Base-by-base conservation (phyloP, 30 jellyfish, hydroid and myxozoan species). In the Clytia hemisphaerica region DNA sequence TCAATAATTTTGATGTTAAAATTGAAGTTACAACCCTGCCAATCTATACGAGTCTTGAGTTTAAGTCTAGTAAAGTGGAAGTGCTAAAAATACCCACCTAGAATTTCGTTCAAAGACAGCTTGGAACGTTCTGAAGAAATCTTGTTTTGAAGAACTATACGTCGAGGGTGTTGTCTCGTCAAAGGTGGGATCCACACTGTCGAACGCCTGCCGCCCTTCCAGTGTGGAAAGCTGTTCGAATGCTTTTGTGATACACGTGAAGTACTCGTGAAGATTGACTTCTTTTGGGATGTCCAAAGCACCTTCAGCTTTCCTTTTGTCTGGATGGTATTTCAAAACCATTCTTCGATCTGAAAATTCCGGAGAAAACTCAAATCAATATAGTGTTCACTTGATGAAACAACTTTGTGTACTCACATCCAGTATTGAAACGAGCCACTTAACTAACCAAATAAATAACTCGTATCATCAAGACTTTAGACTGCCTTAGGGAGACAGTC, bases 301-400 rank as follows among this genome's bases (percentile, higher is more conserved):
- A 21, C 42, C 67, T 29, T 73, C 69, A 37, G 35, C 46, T 21
- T 45, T 25, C 67, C 83, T 82, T 77, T 83, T 91, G 72, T 91
- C 99, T 2, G 99, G 99, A 50, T 91, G 99, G 67, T 76, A 83
- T 64, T 47, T 73, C 26, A 91, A 71, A 28, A 82, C 94, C 79
- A 54, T 83, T 40, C 72, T 82, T 49, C 99, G 85, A 57, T 76
- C 99, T 91, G 58, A 1, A 77, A 70, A 54, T 15, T 25, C n/a
- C n/a, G n/a, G n/a, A n/a, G n/a, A n/a, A n/a, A n/a, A n/a, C n/a
- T n/a, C n/a, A n/a, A n/a, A n/a, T n/a, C n/a, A n/a, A n/a, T n/a
- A n/a, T n/a, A n/a, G n/a, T n/a, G n/a, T n/a, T n/a, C n/a, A n/a
- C n/a, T n/a, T n/a, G n/a, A n/a, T n/a, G n/a, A n/a, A n/a, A n/a